These are phyloP conservation scores for Toxotes jaculatrix DNA, from an alignment of 2,113 vertebrate species.

Conservation along the genomic window DNA sequence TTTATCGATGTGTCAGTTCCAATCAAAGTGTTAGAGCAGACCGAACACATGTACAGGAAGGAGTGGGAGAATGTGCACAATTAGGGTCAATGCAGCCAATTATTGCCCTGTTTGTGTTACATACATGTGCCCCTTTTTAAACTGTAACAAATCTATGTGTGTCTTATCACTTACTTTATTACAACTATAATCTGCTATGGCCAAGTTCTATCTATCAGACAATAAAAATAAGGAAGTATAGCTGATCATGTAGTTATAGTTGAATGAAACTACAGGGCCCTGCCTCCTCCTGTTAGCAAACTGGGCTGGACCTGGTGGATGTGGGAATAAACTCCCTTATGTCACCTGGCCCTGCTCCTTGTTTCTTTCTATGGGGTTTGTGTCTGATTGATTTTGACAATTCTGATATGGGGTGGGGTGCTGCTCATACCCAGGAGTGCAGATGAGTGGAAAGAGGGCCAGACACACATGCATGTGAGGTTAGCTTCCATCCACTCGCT, in stretches of 20 bases:
- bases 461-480: conserved; percentile 87
- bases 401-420: conserved; percentile 78
- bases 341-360: conserved; percentile 55
- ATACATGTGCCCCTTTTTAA: conserved; percentile 84
- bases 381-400: conserved; percentile 53
- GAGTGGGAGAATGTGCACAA: conserved; percentile 17
- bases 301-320: conserved; percentile 31
- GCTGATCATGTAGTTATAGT: conserved; percentile 29
- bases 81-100: conserved; percentile 46
- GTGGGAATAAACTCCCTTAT: conserved; percentile 40
- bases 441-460: conserved; percentile 80
- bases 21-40: conserved; percentile 38
- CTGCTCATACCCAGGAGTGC: conserved; percentile 88
- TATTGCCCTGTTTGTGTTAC: conserved; percentile 72
- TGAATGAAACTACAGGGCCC: conserved; percentile 31
- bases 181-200: conserved; percentile 22
- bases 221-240: conserved; percentile 19
- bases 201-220: conserved; percentile 33
- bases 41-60: conserved; percentile 18
- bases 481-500: conserved; percentile 84
- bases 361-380: conserved; percentile 32
- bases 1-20: conserved; percentile 10
- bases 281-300: conserved; percentile 16
- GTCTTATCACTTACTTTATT: neutral
- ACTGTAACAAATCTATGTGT: conserved; percentile 11